Percentiles rank a stretch among this genome's conserved stretches.
These are phyloP conservation scores for Cettia cetti DNA, from an alignment of 2,113 vertebrate species.

Conservation along the genomic window DNA sequence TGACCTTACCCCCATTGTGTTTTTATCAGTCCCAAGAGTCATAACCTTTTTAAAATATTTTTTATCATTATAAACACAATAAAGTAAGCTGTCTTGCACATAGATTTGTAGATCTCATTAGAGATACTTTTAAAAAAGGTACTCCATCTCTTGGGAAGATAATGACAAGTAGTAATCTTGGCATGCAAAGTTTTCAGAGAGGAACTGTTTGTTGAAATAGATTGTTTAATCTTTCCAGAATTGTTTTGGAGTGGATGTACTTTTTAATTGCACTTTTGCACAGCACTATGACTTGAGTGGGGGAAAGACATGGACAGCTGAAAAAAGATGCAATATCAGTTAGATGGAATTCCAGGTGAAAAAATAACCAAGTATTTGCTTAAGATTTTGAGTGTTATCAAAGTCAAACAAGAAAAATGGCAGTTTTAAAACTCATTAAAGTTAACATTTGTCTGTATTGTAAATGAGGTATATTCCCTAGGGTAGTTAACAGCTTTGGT, in stretches of 20 bases:
- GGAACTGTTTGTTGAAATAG: constrained; percentile 17
- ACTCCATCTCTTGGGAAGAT: constrained; percentile 45
- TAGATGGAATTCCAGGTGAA: not conserved
- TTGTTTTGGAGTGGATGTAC: not conserved
- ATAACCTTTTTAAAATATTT: constrained; percentile 71
- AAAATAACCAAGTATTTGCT: not conserved
- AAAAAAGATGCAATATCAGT: not conserved
- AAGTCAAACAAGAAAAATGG: constrained; percentile 51
- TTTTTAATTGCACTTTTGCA: not conserved
- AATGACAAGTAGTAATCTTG: constrained; percentile 65
- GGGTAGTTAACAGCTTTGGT: constrained; percentile 72
- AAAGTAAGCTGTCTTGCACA: constrained; percentile 65
- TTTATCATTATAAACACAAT: constrained; percentile 74
- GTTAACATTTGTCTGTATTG: constrained; percentile 64
- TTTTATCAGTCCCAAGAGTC: constrained; percentile 69
- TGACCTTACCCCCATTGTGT: constrained; percentile 65
- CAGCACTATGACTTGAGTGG: not conserved
- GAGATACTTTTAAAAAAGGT: constrained; percentile 70
- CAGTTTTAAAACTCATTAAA: constrained; percentile 62
- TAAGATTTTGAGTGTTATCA: constrained; percentile 16
- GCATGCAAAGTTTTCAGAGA: constrained; percentile 63
- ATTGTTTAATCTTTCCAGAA: constrained; percentile 34
- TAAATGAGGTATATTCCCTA: constrained; percentile 71
- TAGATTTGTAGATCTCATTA: constrained; percentile 76
- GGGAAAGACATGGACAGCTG: not conserved